Percentiles rank a stretch among this genome's conserved stretches.
phyloP scores from a whole-genome alignment of 1,140 invertebrate genomes.

The Hyphantria cunea region DNA sequence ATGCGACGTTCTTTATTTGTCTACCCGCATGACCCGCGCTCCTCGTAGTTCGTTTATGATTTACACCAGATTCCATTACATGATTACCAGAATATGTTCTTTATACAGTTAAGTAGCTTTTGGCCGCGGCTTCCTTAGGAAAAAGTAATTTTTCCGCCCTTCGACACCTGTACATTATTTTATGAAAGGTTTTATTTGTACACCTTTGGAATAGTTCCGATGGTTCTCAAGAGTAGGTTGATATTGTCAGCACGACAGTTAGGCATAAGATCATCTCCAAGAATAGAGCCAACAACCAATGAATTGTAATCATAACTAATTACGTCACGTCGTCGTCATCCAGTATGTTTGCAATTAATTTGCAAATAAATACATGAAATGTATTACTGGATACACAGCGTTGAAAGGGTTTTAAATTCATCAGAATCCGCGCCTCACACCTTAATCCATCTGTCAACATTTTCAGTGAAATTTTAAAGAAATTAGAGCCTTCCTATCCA shows the following conservation, averaged over 20 bases:
- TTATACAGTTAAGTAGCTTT: background rate
- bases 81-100: background rate
- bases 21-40: constrained; percentile 20
- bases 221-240: too few species aligned
- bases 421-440: background rate
- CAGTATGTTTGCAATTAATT: too few species aligned
- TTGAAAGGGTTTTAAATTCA: constrained; percentile 22
- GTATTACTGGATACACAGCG: background rate
- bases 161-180: too few species aligned
- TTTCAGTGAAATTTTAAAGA: constrained; percentile 46
- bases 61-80: constrained; percentile 19
- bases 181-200: background rate
- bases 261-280: too few species aligned
- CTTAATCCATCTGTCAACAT: constrained; percentile 36
- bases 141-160: background rate
- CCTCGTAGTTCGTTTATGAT: constrained; percentile 26
- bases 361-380: background rate
- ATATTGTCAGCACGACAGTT: too few species aligned
- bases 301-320: too few species aligned
- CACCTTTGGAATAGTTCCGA: too few species aligned
- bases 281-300: too few species aligned
- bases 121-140: too few species aligned
- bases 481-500: constrained; percentile 45
- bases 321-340: too few species aligned
- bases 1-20: constrained; percentile 12